These are phyloP conservation scores for Hyposoter didymator DNA, from an alignment of 2,888 invertebrate genomes.

Conservation along the genomic window DNA sequence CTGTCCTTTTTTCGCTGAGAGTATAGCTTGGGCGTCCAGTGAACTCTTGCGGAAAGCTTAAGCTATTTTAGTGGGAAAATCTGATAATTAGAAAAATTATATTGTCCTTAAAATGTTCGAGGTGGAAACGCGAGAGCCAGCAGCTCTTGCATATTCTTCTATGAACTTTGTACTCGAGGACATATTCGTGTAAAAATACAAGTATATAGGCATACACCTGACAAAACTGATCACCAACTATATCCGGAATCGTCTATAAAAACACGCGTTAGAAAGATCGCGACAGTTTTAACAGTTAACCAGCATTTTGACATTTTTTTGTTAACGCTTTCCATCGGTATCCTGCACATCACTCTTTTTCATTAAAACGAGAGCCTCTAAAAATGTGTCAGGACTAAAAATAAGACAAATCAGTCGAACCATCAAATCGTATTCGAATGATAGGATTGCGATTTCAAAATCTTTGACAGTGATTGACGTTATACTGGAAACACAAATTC, in stretches of 20 bases:
- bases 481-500: background rate
- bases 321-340: background rate
- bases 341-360: background rate
- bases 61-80: slow-evolving; percentile 59
- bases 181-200: background rate
- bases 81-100: slow-evolving; percentile 63
- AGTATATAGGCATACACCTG: background rate
- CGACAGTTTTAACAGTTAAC: background rate
- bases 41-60: slow-evolving; percentile 50
- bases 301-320: background rate
- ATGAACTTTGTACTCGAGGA: background rate
- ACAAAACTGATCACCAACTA: slow-evolving; percentile 25
- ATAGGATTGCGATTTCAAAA: background rate
- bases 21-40: slow-evolving; percentile 19
- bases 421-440: background rate
- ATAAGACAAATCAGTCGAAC: too few relatives aligned
- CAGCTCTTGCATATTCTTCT: background rate
- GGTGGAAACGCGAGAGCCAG: background rate
- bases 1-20: background rate
- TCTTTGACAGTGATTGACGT: background rate
- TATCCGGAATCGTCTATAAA: background rate
- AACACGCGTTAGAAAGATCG: slow-evolving; percentile 19
- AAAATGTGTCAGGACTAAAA: background rate
- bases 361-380: too few relatives aligned
- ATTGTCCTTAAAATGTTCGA: slow-evolving; percentile 33